These are phyloP conservation scores for Bursaphelenchus mucronatus DNA, from an alignment of 1,140 invertebrate genomes.

Conservation along the genomic window DNA sequence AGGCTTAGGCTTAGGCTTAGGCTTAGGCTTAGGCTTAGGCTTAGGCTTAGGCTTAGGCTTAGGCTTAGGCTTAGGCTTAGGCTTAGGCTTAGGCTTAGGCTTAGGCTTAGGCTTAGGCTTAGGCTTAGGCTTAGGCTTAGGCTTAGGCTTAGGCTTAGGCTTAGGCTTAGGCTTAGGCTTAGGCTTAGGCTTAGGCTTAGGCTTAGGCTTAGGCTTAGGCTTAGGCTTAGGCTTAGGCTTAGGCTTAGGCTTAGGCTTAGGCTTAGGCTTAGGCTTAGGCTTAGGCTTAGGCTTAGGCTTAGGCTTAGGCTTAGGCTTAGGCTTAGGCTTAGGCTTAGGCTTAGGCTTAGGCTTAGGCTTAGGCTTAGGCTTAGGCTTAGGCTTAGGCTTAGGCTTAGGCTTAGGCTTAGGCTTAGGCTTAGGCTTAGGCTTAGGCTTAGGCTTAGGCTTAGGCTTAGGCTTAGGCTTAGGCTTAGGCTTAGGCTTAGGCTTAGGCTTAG, in stretches of 20 bases:
- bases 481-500: conserved; percentile 24
- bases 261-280: too few relatives aligned
- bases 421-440: conserved; percentile 33
- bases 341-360: conserved; percentile 27
- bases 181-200: too few relatives aligned
- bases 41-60: conserved; percentile 36
- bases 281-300: conserved; percentile 34
- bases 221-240: too few relatives aligned
- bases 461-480: conserved; percentile 33
- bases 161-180: too few relatives aligned
- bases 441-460: conserved; percentile 36
- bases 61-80: conserved; percentile 32
- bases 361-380: conserved; percentile 28
- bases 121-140: conserved; percentile 30
- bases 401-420: conserved; percentile 28
- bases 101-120: conserved; percentile 19
- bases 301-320: conserved; percentile 2
- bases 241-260: too few relatives aligned
- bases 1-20: conserved; percentile 28
- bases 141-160: conserved; percentile 34
- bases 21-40: conserved; percentile 34
- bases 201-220: too few relatives aligned
- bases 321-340: conserved; percentile 7
- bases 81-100: conserved; percentile 24
- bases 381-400: conserved; percentile 29